Conservation (phyloP, 1,140 invertebrate genomes). For the Cylas formicarius region DNA sequence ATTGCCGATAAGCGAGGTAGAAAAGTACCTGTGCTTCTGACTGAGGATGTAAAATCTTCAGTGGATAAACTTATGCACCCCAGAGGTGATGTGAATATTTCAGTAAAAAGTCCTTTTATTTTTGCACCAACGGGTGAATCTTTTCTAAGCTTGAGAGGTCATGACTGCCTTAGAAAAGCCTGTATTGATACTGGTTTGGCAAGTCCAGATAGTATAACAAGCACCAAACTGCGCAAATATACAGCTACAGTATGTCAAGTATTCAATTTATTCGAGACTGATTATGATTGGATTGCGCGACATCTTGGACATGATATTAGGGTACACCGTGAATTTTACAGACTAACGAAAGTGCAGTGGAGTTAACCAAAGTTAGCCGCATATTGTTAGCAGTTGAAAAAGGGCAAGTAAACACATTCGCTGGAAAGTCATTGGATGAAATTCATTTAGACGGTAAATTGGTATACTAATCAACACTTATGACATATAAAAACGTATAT, state of each 20-base stretch:
- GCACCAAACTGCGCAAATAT: constrained; percentile 12
- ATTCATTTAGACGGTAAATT: too few species aligned
- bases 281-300: too few species aligned
- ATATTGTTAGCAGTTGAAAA: too few species aligned
- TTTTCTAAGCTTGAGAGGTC: constrained; percentile 5
- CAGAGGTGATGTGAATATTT: neutral
- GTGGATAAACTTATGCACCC: constrained; percentile 7
- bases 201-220: constrained; percentile 7
- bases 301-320: too few species aligned
- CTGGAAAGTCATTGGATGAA: too few species aligned
- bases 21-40: constrained; percentile 11
- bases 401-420: constrained; percentile 3
- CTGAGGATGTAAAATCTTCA: constrained; percentile 12
- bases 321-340: too few species aligned
- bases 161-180: constrained; percentile 10
- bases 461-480: too few species aligned
- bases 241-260: constrained; percentile 10
- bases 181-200: constrained; percentile 8
- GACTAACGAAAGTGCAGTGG: constrained; percentile 10
- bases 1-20: constrained; percentile 11
- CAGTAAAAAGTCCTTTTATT: too few species aligned
- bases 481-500: too few species aligned
- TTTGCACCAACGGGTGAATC: neutral
- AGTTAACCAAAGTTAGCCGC: constrained; percentile 10
- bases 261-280: too few species aligned